Conservation (phyloP, 2,113 vertebrate species). For the Lepus europaeus region DNA sequence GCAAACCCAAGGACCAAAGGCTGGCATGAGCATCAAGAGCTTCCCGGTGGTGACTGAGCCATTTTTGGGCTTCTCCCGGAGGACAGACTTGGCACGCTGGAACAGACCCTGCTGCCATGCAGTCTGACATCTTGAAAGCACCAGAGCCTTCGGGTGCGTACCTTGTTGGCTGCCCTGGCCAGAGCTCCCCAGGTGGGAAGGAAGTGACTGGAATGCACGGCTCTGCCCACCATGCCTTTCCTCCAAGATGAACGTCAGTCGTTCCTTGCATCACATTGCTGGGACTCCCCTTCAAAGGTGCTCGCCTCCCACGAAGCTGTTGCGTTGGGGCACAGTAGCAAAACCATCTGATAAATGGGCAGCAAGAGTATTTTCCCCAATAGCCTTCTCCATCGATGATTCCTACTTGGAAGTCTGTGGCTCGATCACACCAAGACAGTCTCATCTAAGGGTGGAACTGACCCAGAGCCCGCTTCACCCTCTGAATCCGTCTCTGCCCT, state of each 20-base stretch:
- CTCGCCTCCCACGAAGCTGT: not conserved
- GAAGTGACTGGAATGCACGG: not conserved
- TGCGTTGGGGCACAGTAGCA: not conserved
- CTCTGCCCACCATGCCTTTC: not conserved
- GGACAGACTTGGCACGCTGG: not conserved
- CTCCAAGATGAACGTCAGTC: not conserved
- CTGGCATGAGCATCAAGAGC: not conserved
- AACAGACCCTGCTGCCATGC: not conserved
- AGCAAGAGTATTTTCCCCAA: not conserved
- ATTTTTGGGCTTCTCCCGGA: not conserved
- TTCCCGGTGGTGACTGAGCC: not conserved
- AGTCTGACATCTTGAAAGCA: not conserved
- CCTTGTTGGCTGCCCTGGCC: not conserved
- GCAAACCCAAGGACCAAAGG: not conserved
- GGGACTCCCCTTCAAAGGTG: not conserved
- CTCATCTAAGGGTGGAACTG: not conserved
- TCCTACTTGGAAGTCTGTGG: not conserved
- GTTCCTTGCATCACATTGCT: not conserved
- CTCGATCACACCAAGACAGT: constrained; percentile 2
- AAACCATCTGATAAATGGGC: not conserved
- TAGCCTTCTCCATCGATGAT: not conserved
- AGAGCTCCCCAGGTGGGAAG: not conserved
- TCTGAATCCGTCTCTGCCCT: not conserved
- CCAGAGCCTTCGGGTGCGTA: not conserved
- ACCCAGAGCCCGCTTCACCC: not conserved